Percentiles rank a stretch among this genome's conserved stretches.
Evolutionary conservation across 2,113 vertebrate species (phyloP).

Genomic region (Carassius auratus): DNA sequence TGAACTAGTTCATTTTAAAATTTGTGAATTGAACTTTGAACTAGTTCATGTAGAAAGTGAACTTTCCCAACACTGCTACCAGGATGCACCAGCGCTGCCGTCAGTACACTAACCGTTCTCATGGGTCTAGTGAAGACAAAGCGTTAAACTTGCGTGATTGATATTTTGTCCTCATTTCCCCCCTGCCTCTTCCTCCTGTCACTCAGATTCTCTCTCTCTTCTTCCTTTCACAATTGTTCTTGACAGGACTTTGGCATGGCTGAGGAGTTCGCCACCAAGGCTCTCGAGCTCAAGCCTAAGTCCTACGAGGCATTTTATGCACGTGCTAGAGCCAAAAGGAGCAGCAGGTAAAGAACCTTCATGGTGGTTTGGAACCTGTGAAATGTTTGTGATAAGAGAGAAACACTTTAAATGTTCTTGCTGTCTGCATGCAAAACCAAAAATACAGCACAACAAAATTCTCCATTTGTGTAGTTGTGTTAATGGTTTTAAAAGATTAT

Average conservation of each 20-base stretch:
- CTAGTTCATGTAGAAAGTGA: too few species aligned
- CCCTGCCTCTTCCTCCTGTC: not conserved
- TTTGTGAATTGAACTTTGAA: too few species aligned
- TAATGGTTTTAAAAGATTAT: too few species aligned
- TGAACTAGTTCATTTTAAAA: too few species aligned
- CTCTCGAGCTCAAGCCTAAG: conserved; percentile 92
- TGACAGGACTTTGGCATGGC: conserved; percentile 95
- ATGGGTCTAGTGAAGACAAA: not conserved
- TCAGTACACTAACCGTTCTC: not conserved
- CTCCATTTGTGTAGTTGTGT: not conserved
- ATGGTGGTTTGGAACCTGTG: not conserved
- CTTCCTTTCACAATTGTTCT: not conserved
- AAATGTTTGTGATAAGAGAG: not conserved
- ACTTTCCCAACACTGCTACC: not conserved
- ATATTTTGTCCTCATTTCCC: not conserved
- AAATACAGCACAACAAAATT: not conserved
- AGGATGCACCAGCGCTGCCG: not conserved
- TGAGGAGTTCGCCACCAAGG: conserved; percentile 97
- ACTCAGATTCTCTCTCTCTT: conserved; percentile 43
- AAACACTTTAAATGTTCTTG: not conserved
- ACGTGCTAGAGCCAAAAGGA: conserved; percentile 94
- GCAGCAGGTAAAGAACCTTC: conserved; percentile 85
- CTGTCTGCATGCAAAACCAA: not conserved
- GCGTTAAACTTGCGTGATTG: not conserved
- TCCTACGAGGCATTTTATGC: conserved; percentile 97